Evolutionary conservation across 1,140 invertebrate genomes (phyloP).

Genomic region (Planococcus citri): DNA sequence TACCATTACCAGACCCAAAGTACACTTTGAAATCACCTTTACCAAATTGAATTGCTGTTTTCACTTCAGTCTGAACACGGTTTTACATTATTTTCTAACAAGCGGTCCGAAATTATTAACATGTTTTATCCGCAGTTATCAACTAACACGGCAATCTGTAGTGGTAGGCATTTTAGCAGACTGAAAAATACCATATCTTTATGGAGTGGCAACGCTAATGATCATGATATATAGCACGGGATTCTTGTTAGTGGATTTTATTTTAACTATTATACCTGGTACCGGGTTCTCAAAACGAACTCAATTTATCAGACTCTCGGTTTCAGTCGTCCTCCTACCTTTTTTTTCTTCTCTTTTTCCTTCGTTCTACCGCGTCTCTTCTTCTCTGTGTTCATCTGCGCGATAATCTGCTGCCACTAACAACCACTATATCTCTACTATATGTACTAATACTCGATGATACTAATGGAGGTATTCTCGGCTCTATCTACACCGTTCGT

Average conservation of each 20-base stretch:
- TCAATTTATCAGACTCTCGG: conserved; percentile 19
- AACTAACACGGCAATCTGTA: conserved; percentile 3
- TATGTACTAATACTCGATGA: background rate
- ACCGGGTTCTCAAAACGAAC: conserved; percentile 16
- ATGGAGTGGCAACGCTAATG: conserved; percentile 19
- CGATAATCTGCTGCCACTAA: conserved; percentile 9
- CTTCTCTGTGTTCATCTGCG: background rate
- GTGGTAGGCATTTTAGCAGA: conserved; percentile 20
- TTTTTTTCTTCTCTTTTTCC: background rate
- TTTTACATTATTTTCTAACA: conserved; percentile 3
- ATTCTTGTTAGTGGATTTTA: conserved; percentile 20
- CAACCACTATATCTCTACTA: background rate
- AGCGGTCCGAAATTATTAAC: conserved; percentile 16
- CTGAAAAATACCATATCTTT: conserved; percentile 14
- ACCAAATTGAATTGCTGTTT: background rate
- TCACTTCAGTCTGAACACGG: conserved; percentile 13
- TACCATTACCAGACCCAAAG: background rate
- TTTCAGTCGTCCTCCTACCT: conserved; percentile 4
- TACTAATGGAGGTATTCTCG: conserved; percentile 18
- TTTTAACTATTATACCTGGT: conserved; percentile 20
- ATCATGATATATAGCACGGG: conserved; percentile 19
- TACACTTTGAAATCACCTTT: background rate
- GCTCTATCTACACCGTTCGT: background rate
- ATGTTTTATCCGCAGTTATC: conserved; percentile 14
- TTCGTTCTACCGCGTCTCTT: background rate